Base-by-base conservation (phyloP, 2,113 vertebrate species). In the Oncorhynchus mykiss region DNA sequence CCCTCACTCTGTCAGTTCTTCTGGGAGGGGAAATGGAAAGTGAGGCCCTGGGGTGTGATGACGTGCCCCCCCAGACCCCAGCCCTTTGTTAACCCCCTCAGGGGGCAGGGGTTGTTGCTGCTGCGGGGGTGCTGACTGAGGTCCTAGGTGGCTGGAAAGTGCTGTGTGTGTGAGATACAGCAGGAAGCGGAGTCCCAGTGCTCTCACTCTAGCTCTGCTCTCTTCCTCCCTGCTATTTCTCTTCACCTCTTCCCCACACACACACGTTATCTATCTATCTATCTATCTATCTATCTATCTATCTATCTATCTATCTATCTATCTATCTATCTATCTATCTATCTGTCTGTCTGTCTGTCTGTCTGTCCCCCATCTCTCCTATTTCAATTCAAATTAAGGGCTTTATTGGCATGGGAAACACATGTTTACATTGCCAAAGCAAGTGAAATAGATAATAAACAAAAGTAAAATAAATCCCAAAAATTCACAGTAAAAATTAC, bases 111-210 rank as follows among this genome's bases (percentile, higher is more conserved):
- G 75, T 9, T 45, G 39, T 45, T 45, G 39, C 39, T 54, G 51
- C 51, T 54, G 16, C 51, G 80, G 88, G 90, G 90, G 90, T 90
- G 92, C 92, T 92, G 93, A 94, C 90, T 91, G 88, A 80, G 87
- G 92, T 92, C 93, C 92, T 93, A 90, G 90, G 90, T 91, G 92
- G 89, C 88, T 91, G 84, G 68, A 75, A 92, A 93, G 81, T 92
- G 92, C 92, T 92, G 92, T 84, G 88, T 92, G 87, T 93, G 89
- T 92, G 88, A 90, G 88, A 91, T 93, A 85, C 90, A 88, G 90
- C 92, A 92, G 92, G 92, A 93, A 91, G 88, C 85, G 3, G 72
- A 87, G 84, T 92, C 93, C 92, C 93, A 74, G 72, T 84, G 85
- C 86, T 76, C 81, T 54, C 64, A 5, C 80, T 2, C 80, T 74